Evolutionary conservation across 2,113 vertebrate species (phyloP).

Genomic region (Equus przewalskii): DNA sequence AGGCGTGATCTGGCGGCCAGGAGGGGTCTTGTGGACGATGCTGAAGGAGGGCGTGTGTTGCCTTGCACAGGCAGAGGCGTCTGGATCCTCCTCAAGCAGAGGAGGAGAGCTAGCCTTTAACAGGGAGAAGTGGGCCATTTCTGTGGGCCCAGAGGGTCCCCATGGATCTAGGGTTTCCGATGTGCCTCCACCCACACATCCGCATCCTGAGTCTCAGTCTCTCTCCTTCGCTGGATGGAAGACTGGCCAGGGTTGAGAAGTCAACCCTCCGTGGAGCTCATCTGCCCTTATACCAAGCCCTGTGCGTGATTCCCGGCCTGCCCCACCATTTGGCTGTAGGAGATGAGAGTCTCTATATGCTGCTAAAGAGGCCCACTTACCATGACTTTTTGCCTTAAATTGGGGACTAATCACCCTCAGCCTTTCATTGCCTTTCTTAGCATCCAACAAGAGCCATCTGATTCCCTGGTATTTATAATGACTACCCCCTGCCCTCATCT

Average conservation of each 20-base stretch:
- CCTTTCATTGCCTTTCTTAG: background rate
- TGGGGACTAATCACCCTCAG: background rate
- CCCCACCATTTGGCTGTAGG: background rate
- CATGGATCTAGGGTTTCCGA: background rate
- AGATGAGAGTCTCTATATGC: background rate
- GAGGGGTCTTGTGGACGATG: background rate
- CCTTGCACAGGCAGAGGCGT: background rate
- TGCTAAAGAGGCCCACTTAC: background rate
- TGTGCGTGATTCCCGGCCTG: too few relatives aligned
- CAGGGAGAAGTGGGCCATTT: too few relatives aligned
- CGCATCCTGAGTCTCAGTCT: too few relatives aligned
- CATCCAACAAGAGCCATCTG: too few relatives aligned
- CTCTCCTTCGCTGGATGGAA: background rate
- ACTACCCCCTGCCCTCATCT: background rate
- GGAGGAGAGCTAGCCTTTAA: background rate
- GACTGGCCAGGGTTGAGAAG: background rate
- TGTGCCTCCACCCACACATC: background rate
- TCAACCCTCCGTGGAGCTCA: background rate
- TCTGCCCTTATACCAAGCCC: background rate
- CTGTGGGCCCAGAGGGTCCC: background rate
- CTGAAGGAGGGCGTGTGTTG: too few relatives aligned
- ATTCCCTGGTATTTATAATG: fast-evolving
- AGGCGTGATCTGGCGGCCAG: background rate
- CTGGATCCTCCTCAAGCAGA: background rate
- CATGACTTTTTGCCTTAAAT: background rate